phyloP scores from a whole-genome alignment of 1,140 invertebrate species.

The Drosophila repletoides region DNA sequence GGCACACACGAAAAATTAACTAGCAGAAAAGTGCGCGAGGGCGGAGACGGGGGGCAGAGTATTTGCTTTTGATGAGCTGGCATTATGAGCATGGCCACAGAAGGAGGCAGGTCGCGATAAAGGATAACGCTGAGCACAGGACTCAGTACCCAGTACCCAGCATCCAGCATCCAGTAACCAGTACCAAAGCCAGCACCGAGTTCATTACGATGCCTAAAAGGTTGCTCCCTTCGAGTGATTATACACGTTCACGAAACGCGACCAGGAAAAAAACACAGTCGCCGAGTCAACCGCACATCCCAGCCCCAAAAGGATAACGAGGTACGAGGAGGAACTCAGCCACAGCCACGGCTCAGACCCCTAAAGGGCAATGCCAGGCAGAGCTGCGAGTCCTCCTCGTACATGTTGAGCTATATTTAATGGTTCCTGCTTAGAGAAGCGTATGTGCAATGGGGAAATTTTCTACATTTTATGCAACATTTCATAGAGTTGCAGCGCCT shows the following conservation, averaged over 20 bases:
- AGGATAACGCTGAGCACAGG: conserved; percentile 14
- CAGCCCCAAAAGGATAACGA: conserved; percentile 36
- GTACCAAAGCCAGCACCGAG: not conserved
- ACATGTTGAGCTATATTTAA: conserved; percentile 17
- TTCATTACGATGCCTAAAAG: conserved; percentile 43
- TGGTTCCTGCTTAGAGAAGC: conserved; percentile 1
- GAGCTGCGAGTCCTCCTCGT: too few relatives aligned
- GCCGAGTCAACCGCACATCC: conserved; percentile 11
- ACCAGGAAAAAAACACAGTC: not conserved
- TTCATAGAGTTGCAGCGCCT: conserved; percentile 6
- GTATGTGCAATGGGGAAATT: conserved; percentile 6
- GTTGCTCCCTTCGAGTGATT: conserved; percentile 32
- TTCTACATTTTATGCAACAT: conserved; percentile 21
- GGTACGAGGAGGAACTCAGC: not conserved
- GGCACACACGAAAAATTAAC: conserved; percentile 36
- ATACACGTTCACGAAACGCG: conserved; percentile 30
- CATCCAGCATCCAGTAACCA: too few relatives aligned
- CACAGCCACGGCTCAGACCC: not conserved
- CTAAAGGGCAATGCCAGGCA: conserved; percentile 19
- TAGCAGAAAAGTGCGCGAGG: conserved; percentile 21
- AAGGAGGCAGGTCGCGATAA: conserved; percentile 12
- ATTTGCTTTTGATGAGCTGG: conserved; percentile 28
- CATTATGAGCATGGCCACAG: conserved; percentile 25
- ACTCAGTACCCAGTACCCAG: not conserved
- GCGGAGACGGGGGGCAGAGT: not conserved